phyloP scores from a whole-genome alignment of 2,797 vertebrate species.

The Triplophysa bombifrons region DNA sequence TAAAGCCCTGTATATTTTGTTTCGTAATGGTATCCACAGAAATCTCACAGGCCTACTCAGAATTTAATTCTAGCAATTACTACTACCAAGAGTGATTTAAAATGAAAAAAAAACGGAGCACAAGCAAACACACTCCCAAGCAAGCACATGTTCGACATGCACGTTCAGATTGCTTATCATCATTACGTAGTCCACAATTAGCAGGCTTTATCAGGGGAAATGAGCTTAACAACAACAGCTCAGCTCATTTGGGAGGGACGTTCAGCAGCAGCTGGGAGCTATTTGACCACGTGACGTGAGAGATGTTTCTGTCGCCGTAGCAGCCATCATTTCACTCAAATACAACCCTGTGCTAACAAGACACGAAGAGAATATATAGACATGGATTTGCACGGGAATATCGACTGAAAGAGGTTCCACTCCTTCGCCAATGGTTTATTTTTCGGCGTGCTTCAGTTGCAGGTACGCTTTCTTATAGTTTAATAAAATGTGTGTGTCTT shows the following conservation, averaged over 20 bases:
- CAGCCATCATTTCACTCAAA: constrained; percentile 77
- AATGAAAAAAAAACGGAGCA: too few relatives aligned
- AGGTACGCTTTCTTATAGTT: constrained; percentile 58
- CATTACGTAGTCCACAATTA: constrained; percentile 46
- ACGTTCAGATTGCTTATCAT: constrained; percentile 14
- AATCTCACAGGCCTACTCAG: too few relatives aligned
- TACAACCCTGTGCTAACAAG: constrained; percentile 68
- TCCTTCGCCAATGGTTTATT: constrained; percentile 32
- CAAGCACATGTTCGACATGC: neutral
- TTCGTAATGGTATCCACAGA: too few relatives aligned
- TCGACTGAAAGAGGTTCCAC: constrained; percentile 37
- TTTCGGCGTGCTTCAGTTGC: constrained; percentile 8
- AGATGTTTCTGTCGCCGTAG: constrained; percentile 70
- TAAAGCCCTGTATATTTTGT: too few relatives aligned
- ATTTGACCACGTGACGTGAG: constrained; percentile 79
- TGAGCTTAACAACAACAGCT: constrained; percentile 38
- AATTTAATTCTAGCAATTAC: neutral
- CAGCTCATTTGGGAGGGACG: constrained; percentile 66
- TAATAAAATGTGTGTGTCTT: constrained; percentile 23
- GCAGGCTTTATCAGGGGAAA: constrained; percentile 37
- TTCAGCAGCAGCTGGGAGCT: constrained; percentile 79
- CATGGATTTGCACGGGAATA: constrained; percentile 68
- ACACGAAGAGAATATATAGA: constrained; percentile 54
- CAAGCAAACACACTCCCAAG: too few relatives aligned
- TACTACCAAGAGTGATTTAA: neutral